Conservation (phyloP, 2,113 vertebrate species). For the Apus apus region DNA sequence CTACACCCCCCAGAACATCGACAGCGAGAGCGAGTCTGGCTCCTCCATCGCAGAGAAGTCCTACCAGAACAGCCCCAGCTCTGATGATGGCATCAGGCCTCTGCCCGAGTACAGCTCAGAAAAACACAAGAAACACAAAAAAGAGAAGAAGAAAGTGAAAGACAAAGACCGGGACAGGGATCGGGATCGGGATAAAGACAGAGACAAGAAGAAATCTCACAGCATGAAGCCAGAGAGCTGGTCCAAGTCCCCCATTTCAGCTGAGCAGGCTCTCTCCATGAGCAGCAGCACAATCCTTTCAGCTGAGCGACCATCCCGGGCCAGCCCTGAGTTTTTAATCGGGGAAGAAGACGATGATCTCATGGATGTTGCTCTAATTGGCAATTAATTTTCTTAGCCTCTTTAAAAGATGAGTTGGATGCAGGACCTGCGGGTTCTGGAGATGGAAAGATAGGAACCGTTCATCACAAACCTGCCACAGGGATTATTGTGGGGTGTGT, state of each 20-base stretch:
- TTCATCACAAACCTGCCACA: not conserved
- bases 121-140: conserved; percentile 99
- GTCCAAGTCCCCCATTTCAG: conserved; percentile 93
- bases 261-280: conserved; percentile 89
- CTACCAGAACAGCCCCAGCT: conserved; percentile 98
- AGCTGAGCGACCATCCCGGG: conserved; percentile 86
- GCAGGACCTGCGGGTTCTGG: not conserved
- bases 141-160: conserved; percentile 96
- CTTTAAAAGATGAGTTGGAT: not conserved
- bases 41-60: conserved; percentile 96
- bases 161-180: conserved; percentile 85
- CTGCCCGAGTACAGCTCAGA: conserved; percentile 89
- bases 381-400: conserved; percentile 74
- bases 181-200: conserved; percentile 81
- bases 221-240: conserved; percentile 92
- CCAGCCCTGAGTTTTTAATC: conserved; percentile 91
- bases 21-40: conserved; percentile 97
- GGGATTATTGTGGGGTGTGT: not conserved
- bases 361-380: conserved; percentile 95
- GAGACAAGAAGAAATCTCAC: conserved; percentile 95
- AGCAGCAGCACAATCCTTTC: conserved; percentile 76
- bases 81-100: conserved; percentile 89
- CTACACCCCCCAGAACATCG: conserved; percentile 92
- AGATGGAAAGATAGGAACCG: not conserved
- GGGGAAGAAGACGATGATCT: conserved; percentile 97